A percentile compares a stretch with the other conserved stretches of the same genome.
These are phyloP conservation scores for Bolinopsis microptera DNA, from an alignment of 37 sponge, comb jelly and placozoan genomes.

Conservation along the genomic window DNA sequence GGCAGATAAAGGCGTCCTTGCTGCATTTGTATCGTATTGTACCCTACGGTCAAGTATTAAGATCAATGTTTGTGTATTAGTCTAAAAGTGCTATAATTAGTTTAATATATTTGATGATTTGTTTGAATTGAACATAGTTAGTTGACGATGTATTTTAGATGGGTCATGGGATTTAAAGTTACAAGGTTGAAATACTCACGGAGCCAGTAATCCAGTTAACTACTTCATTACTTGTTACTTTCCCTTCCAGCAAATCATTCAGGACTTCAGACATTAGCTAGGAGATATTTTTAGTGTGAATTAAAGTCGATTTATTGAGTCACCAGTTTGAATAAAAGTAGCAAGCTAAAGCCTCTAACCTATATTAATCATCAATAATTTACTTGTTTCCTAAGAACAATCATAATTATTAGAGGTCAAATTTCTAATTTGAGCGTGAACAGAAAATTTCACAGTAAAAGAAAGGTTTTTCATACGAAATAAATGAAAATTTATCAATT, in stretches of 20 bases:
- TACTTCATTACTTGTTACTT: background rate
- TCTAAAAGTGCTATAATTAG: too few relatives aligned
- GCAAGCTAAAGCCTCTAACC: too few relatives aligned
- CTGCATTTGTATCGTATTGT: background rate
- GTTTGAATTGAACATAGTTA: background rate
- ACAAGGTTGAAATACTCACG: background rate
- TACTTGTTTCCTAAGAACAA: too few relatives aligned
- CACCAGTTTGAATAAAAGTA: too few relatives aligned
- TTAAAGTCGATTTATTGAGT: too few relatives aligned
- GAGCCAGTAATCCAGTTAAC: slow-evolving; percentile 49
- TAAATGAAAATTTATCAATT: too few relatives aligned
- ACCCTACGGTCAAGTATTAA: background rate
- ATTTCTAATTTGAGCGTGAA: too few relatives aligned
- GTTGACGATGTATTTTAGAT: slow-evolving; percentile 22
- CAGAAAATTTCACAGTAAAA: too few relatives aligned
- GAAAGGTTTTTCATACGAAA: too few relatives aligned
- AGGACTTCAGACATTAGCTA: slow-evolving; percentile 39
- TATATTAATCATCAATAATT: too few relatives aligned
- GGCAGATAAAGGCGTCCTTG: background rate
- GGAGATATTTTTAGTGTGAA: background rate
- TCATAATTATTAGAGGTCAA: too few relatives aligned
- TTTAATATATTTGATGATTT: background rate
- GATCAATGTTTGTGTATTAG: too few relatives aligned
- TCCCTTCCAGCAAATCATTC: background rate
- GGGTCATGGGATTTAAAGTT: background rate